A percentile compares a stretch with the other conserved stretches of the same genome.
These are phyloP conservation scores for Hypocryptadius cinnamomeus DNA, from an alignment of 2,113 vertebrate genomes.

Conservation along the genomic window DNA sequence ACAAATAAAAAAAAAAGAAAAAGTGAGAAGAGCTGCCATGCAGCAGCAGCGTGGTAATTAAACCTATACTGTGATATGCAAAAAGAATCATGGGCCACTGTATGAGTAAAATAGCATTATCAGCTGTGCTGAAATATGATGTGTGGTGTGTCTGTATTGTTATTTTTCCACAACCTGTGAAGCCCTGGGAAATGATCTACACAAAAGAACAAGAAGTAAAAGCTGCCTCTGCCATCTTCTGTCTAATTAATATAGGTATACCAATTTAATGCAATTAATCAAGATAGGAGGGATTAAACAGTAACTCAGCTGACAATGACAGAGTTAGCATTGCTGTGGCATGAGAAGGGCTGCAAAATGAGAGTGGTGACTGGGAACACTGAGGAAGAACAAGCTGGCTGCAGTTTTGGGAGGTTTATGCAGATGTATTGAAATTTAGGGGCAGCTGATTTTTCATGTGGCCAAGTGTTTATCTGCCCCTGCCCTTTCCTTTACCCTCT, in stretches of 20 bases:
- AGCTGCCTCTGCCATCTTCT: background rate
- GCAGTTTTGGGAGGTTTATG: background rate
- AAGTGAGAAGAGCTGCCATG: background rate
- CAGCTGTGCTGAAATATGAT: background rate
- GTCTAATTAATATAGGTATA: slow-evolving; percentile 42
- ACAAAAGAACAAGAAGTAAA: slow-evolving; percentile 6
- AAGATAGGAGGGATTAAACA: slow-evolving; percentile 31
- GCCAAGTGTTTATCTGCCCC: slow-evolving; percentile 20
- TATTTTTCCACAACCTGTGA: background rate
- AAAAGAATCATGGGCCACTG: background rate
- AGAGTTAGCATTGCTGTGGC: background rate
- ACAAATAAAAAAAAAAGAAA: background rate
- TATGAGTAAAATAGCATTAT: slow-evolving; percentile 7
- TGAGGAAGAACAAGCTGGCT: background rate
- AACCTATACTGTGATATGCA: background rate
- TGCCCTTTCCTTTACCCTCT: slow-evolving; percentile 29
- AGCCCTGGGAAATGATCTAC: background rate
- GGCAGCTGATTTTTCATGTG: background rate
- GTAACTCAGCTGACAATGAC: background rate
- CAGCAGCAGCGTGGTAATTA: background rate
- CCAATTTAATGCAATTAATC: slow-evolving; percentile 37
- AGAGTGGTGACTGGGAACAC: background rate
- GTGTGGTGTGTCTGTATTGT: background rate
- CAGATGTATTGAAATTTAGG: background rate
- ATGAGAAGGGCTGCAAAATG: background rate